Evolutionary conservation across 2,113 vertebrate species (phyloP), one percentile per base, ranked within the genome.

Genomic region (Prochilodus magdalenae): DNA sequence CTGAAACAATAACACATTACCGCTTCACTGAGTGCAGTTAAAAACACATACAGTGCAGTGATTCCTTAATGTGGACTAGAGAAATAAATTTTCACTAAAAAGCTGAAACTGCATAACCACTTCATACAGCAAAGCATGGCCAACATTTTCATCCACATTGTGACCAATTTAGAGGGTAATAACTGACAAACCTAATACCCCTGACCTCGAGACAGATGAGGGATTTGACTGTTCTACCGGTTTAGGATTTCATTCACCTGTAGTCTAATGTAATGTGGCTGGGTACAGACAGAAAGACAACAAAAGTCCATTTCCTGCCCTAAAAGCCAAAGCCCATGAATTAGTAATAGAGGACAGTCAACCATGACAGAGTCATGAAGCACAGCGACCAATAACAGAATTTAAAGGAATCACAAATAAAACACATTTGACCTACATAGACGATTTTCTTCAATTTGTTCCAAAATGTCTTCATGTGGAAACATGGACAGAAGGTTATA

Each of bases 301-400:
- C 77, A 57, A 33, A 71, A 47, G 20, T 60, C 3, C 69, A 26
- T 71, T 79, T 72, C 44, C 27, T 36, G 51, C 51, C 5, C 18
- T 53, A 26, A 63, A 63, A 8, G 59, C 33, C 36, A 29, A 11
- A 13, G 13, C 40, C 74, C 53, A 13, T 55, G 60, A 81, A 66
- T 11, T 40, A 10, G 30, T 73, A 27, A 20, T 7, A 53, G 70
- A 81, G 59, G 63, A 80, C 22, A 55, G 70, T 26, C 59, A 73
- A 33, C 65, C 20, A 13, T 44, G 66, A 60, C 24, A 60, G 11
- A 66, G 22, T 44, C n/a, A 81, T 26, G 5, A 44, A 55, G 10
- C 6, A 49, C 60, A 27, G 11, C 29, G 20, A 73, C 22, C 27
- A 33, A 63, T 15, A 15, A 80, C 63, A 55, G 20, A 12, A 65